phyloP scores from a whole-genome alignment of 2,888 invertebrate genomes.

The Ormyrus labotus region DNA sequence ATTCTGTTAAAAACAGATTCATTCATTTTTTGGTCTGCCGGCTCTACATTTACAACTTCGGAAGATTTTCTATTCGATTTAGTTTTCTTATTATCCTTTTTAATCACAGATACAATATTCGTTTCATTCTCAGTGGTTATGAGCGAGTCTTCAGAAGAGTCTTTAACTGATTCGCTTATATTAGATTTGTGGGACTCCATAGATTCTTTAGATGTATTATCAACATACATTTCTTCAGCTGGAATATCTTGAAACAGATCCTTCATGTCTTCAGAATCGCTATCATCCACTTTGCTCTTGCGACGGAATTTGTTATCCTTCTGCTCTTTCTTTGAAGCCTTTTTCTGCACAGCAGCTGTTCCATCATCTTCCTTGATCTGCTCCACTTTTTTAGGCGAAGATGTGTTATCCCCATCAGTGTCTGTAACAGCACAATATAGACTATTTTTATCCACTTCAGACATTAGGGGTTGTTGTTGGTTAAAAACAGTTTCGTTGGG shows the following conservation, averaged over 20 bases:
- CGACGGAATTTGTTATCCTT: not conserved
- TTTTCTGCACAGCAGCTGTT: conserved; percentile 4
- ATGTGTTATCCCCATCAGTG: conserved; percentile 52
- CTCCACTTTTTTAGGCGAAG: conserved; percentile 27
- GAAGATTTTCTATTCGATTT: conserved; percentile 11
- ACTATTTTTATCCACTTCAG: conserved; percentile 57
- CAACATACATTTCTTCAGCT: conserved; percentile 61
- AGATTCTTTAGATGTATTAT: conserved; percentile 10
- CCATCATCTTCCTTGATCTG: conserved; percentile 14
- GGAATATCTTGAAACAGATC: conserved; percentile 65
- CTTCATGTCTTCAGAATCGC: conserved; percentile 57
- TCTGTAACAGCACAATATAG: conserved; percentile 63
- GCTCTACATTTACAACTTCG: not conserved
- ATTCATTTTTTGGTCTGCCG: not conserved
- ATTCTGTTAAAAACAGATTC: not conserved
- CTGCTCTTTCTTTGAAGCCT: not conserved
- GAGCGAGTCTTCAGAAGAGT: too few relatives aligned
- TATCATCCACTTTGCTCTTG: conserved; percentile 41
- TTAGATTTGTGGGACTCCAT: conserved; percentile 48
- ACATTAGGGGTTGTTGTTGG: conserved; percentile 27
- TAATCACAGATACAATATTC: conserved; percentile 8
- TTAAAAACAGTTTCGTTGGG: conserved; percentile 28
- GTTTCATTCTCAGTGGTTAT: not conserved
- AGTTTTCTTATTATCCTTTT: conserved; percentile 15
- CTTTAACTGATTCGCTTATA: conserved; percentile 46